Conservation (phyloP, 37 sponge, comb jelly and placozoan species). For the Ianthella basta region DNA sequence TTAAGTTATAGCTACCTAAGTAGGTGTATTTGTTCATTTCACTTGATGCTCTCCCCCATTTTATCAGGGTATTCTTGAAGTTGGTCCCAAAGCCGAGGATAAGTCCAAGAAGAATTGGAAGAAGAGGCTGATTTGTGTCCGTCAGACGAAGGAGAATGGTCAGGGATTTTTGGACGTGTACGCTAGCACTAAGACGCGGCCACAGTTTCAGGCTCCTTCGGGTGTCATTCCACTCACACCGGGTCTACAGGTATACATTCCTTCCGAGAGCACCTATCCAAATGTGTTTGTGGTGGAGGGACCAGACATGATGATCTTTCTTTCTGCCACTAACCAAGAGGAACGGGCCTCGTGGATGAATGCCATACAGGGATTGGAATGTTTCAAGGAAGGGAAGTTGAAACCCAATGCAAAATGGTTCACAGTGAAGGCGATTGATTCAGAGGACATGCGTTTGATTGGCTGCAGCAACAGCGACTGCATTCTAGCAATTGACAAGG, state of each 20-base stretch:
- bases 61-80: background rate
- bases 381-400: slow-evolving; percentile 18
- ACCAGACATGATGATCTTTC: background rate
- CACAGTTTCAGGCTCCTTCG: slow-evolving; percentile 15
- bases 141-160: slow-evolving; percentile 6
- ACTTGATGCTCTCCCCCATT: too few species aligned
- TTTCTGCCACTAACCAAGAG: background rate
- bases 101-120: slow-evolving; percentile 30
- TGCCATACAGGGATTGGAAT: slow-evolving; percentile 1
- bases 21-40: too few species aligned
- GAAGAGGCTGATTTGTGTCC: background rate
- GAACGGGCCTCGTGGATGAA: background rate
- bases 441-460: background rate
- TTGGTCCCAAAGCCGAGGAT: background rate
- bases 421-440: background rate
- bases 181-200: background rate
- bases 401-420: background rate
- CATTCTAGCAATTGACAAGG: background rate
- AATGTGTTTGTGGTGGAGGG: slow-evolving; percentile 30
- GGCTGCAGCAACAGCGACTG: background rate
- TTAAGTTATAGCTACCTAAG: too few species aligned
- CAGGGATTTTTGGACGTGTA: background rate
- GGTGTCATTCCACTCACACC: background rate
- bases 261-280: background rate
- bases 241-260: background rate